Conservation (phyloP, 2,113 vertebrate species). For the Cygnus buccinator region DNA sequence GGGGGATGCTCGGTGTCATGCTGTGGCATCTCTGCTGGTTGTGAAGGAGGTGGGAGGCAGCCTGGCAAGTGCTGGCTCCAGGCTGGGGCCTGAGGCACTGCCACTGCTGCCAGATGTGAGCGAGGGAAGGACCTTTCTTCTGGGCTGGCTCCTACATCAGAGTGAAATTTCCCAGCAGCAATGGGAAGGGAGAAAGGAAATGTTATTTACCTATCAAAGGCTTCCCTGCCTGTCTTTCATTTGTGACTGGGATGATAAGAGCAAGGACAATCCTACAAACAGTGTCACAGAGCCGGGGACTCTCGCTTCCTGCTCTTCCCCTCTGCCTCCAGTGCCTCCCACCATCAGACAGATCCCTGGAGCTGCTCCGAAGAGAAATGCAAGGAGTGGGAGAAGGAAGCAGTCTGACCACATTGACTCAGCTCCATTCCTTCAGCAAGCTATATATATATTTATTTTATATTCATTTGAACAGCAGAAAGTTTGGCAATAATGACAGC, state of each 20-base stretch:
- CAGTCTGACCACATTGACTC: background rate
- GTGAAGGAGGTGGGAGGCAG: background rate
- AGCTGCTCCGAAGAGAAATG: background rate
- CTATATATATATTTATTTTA: conserved; percentile 51
- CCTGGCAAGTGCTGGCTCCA: background rate
- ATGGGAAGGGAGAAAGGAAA: background rate
- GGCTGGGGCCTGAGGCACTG: accelerated
- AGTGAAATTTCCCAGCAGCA: background rate
- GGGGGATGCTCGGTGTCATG: background rate
- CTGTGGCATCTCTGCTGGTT: accelerated
- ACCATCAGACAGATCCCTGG: background rate
- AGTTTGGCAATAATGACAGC: conserved; percentile 30
- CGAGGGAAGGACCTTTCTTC: background rate
- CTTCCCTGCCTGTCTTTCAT: background rate
- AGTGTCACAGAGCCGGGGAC: background rate
- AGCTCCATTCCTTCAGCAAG: conserved; percentile 48
- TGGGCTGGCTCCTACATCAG: background rate
- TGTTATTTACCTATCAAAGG: background rate
- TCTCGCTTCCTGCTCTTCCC: background rate
- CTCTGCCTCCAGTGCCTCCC: background rate
- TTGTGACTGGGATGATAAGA: background rate
- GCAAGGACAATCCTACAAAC: background rate
- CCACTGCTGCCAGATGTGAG: background rate
- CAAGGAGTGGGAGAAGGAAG: background rate
- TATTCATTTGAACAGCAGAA: conserved; percentile 17